A percentile compares a stretch with the other conserved stretches of the same genome.
These are phyloP conservation scores for Cladorhizidae sp. DNA, from an alignment of 37 sponge, comb jelly and placozoan species.

Conservation along the genomic window DNA sequence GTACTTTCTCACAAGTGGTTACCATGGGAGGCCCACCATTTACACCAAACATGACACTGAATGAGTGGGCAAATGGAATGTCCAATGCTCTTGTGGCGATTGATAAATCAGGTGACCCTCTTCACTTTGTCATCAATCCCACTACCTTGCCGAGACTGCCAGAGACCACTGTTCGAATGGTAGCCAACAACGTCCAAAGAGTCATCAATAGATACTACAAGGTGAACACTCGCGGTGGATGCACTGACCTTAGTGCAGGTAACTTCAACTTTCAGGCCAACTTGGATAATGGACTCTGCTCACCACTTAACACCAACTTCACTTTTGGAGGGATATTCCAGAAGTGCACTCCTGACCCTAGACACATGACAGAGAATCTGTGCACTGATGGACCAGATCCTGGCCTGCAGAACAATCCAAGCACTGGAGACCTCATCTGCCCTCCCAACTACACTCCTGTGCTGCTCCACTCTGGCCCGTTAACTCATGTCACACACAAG, in stretches of 20 bases:
- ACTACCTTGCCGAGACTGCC: constrained; percentile 67
- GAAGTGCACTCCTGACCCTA: constrained; percentile 47
- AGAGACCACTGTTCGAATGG: constrained; percentile 30
- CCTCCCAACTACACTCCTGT: constrained; percentile 50
- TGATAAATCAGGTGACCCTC: constrained; percentile 71
- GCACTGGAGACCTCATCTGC: constrained; percentile 56
- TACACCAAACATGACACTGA: constrained; percentile 54
- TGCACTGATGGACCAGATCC: constrained; percentile 44
- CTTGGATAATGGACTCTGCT: constrained; percentile 54
- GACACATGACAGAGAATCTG: constrained; percentile 22
- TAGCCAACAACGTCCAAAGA: constrained; percentile 42
- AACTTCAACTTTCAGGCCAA: constrained; percentile 79
- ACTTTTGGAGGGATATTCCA: constrained; percentile 82
- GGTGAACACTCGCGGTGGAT: constrained; percentile 69
- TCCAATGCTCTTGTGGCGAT: constrained; percentile 75
- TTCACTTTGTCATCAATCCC: constrained; percentile 55
- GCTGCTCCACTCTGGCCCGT: constrained; percentile 51
- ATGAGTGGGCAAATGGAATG: constrained; percentile 76
- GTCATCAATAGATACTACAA: constrained; percentile 66
- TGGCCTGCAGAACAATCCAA: constrained; percentile 49
- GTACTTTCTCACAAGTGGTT: constrained; percentile 48
- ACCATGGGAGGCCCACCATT: constrained; percentile 75
- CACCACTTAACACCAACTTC: constrained; percentile 33
- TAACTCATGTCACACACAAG: constrained; percentile 19
- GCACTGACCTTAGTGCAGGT: constrained; percentile 45